A percentile compares a stretch with the other conserved stretches of the same genome.
Conservation (phyloP, 1,140 invertebrate genomes). For the Heliconius hermathena region DNA sequence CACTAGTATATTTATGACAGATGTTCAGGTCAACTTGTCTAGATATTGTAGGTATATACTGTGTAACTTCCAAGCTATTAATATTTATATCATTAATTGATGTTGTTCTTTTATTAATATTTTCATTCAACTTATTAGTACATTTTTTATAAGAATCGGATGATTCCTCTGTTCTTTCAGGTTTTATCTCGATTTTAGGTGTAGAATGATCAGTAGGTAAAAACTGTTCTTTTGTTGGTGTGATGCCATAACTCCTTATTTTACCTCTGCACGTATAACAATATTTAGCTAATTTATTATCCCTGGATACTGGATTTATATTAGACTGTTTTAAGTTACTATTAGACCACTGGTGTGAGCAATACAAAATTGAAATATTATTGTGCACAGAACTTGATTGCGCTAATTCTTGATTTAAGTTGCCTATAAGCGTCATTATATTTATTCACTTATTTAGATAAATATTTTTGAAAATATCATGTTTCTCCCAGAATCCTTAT, state of each 20-base stretch:
- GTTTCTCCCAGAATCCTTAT: constrained; percentile 10
- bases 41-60: constrained; percentile 75
- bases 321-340: constrained; percentile 60
- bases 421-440: constrained; percentile 35
- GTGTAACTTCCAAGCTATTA: constrained; percentile 38
- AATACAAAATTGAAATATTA: constrained; percentile 37
- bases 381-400: constrained; percentile 27
- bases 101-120: constrained; percentile 19
- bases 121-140: constrained; percentile 25
- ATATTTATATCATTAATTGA: constrained; percentile 34
- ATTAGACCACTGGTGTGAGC: constrained; percentile 67
- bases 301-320: constrained; percentile 49
- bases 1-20: constrained; percentile 65
- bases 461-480: constrained; percentile 25
- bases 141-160: constrained; percentile 8
- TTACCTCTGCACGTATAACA: constrained; percentile 73
- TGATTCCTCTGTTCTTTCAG: neutral
- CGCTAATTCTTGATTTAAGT: constrained; percentile 14
- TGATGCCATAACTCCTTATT: constrained; percentile 74
- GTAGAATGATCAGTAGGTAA: constrained; percentile 73
- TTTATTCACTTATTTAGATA: neutral
- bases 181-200: constrained; percentile 51
- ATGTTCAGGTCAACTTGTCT: constrained; percentile 69
- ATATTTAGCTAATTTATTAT: constrained; percentile 60
- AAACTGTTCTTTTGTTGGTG: constrained; percentile 54